Conservation (phyloP, 2,113 vertebrate genomes). For the Neogale vison region DNA sequence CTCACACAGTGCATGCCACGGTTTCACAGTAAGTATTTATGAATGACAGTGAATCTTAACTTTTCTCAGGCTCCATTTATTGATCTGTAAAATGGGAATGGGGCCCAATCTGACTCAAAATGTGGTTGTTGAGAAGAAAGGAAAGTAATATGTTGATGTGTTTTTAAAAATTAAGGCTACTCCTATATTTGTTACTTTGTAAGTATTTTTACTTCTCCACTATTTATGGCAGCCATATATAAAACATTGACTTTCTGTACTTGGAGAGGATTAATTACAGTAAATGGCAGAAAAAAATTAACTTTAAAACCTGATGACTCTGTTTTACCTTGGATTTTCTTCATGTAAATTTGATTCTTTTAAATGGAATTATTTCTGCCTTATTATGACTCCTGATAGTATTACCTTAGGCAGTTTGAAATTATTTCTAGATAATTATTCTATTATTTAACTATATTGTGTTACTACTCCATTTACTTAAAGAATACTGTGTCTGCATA, state of each 20-base stretch:
- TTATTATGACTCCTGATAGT: not conserved
- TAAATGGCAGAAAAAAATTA: not conserved
- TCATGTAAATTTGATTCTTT: not conserved
- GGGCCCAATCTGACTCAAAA: not conserved
- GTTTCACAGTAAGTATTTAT: not conserved
- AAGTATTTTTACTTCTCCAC: not conserved
- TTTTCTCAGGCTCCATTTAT: not conserved
- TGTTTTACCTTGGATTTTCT: not conserved
- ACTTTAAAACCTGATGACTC: not conserved
- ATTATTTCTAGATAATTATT: slow-evolving; percentile 70
- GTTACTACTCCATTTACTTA: slow-evolving; percentile 55
- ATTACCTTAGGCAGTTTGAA: slow-evolving; percentile 50
- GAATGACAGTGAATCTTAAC: not conserved
- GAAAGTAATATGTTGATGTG: not conserved
- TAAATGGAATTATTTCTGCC: slow-evolving; percentile 26
- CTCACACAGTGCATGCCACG: not conserved
- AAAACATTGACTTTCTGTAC: not conserved
- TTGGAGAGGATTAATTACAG: not conserved
- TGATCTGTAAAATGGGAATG: not conserved
- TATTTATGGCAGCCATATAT: not conserved
- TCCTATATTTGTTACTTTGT: not conserved
- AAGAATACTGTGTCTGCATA: slow-evolving; percentile 54
- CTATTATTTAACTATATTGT: slow-evolving; percentile 56
- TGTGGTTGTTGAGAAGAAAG: not conserved
- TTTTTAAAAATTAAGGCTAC: not conserved